Conservation (phyloP, 2,888 invertebrate genomes). For the Spicauda simplicius region DNA sequence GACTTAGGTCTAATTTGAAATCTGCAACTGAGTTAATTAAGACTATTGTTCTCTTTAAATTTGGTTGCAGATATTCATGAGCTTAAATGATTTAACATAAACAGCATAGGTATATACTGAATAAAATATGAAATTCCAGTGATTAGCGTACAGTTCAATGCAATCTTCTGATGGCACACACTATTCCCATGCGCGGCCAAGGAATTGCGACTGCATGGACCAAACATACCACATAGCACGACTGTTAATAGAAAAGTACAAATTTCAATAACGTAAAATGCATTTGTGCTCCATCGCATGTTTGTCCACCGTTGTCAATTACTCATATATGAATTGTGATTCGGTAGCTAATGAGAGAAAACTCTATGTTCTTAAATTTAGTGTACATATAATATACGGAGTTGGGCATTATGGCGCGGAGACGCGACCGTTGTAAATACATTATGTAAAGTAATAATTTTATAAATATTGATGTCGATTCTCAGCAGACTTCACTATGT, state of each 20-base stretch:
- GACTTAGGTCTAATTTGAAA: background rate
- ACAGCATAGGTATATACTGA: too few relatives aligned
- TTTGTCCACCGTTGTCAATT: conserved; percentile 85
- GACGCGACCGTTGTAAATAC: conserved; percentile 79
- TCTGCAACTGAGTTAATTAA: background rate
- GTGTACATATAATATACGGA: conserved; percentile 83
- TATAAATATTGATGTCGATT: conserved; percentile 70
- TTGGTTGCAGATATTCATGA: background rate
- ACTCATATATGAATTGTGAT: conserved; percentile 85
- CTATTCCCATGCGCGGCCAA: conserved; percentile 46
- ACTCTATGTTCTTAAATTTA: conserved; percentile 82
- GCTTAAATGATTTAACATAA: too few relatives aligned
- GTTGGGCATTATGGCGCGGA: conserved; percentile 82
- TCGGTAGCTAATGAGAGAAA: conserved; percentile 85
- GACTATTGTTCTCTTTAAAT: conserved; percentile 5
- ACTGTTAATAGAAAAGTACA: conserved; percentile 80
- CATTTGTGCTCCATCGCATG: conserved; percentile 80
- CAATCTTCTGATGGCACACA: conserved; percentile 36
- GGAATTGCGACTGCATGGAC: conserved; percentile 76
- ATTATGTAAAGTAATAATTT: conserved; percentile 81
- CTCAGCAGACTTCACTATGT: conserved; percentile 45
- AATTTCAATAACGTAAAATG: conserved; percentile 80
- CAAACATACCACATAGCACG: conserved; percentile 78
- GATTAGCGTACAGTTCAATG: background rate
- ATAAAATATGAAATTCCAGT: background rate